These are phyloP conservation scores for Perca flavescens DNA, from an alignment of 2,113 vertebrate genomes.

Conservation along the genomic window DNA sequence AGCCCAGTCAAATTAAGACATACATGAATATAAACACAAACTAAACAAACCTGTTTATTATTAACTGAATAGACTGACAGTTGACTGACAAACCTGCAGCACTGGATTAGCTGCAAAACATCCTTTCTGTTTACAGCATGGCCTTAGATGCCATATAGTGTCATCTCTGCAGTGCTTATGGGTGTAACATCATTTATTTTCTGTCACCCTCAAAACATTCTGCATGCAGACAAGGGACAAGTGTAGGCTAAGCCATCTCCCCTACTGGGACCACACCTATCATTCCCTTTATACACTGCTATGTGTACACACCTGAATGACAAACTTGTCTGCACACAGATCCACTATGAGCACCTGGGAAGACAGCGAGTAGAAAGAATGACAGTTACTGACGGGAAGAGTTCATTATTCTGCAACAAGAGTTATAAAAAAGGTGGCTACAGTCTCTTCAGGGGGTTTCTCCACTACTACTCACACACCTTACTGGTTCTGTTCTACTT, in stretches of 20 bases:
- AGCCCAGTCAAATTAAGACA: background rate
- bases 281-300: slow-evolving; percentile 24
- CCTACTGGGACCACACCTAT: slow-evolving; percentile 53
- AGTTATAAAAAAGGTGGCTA: slow-evolving; percentile 4
- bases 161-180: background rate
- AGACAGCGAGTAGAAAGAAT: slow-evolving; percentile 47
- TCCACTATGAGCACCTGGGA: slow-evolving; percentile 97
- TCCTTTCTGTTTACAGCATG: background rate
- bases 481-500: background rate
- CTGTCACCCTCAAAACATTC: slow-evolving; percentile 49
- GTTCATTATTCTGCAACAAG: slow-evolving; percentile 10
- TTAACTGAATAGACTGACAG: background rate
- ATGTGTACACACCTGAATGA: slow-evolving; percentile 91
- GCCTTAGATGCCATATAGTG: background rate
- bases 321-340: slow-evolving; percentile 94
- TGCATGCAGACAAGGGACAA: slow-evolving; percentile 49
- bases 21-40: background rate
- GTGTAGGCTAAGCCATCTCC: slow-evolving; percentile 60
- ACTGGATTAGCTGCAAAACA: background rate
- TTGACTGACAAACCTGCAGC: slow-evolving; percentile 1
- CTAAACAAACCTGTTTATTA: slow-evolving; percentile 3
- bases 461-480: background rate
- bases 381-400: slow-evolving; percentile 36
- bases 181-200: background rate
- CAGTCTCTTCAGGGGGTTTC: background rate